Base-by-base conservation (phyloP, 2,888 invertebrate species). In the Glaucopsyche alexis region DNA sequence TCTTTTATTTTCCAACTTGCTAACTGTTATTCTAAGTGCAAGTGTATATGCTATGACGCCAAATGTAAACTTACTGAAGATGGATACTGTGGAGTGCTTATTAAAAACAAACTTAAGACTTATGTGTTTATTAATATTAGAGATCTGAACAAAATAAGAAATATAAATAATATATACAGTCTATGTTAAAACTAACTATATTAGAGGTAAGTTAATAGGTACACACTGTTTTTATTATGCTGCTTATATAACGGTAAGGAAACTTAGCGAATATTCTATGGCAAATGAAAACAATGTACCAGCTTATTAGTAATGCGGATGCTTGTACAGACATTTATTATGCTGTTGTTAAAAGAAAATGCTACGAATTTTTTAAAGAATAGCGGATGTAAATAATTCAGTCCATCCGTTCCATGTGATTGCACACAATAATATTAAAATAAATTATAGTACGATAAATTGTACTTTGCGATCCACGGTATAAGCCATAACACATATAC, bases 101-200 rank as follows among this genome's bases (percentile, higher is more conserved):
- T 42, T 52, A 64, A 19, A 13, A 55, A 50, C 55, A 81, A 82
- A 80, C 78, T 81, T 81, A 92, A 92, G 91, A 93, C 93, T 93
- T 93, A 93, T 90, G 91, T 91, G 90, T 93, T 93, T 93, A 93
- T 93, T 93, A 93, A 93, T 93, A 93, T 93, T 93, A 93, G 93
- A 93, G 93, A 93, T 93, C 93, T 93, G 93, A 93, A 93, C 93
- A 93, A 91, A 93, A 93, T 93, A 93, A 90, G 92, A 93, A 93
- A 92, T 93, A 90, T 77, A 93, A 93, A 93, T 93, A 91, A 93
- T 93, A 93, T 93, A 93, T 93, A 93, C 93, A 93, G 93, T 93
- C 93, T 92, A 93, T 92, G 90, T 93, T 93, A 93, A 89, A 92
- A 91, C 90, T 93, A 93, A 93, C 90, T 93, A 93, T 91, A 91